Evolutionary conservation across 2,888 invertebrate species (phyloP), one percentile per base, ranked within the genome.

Genomic region (Drosophila macrospina): DNA sequence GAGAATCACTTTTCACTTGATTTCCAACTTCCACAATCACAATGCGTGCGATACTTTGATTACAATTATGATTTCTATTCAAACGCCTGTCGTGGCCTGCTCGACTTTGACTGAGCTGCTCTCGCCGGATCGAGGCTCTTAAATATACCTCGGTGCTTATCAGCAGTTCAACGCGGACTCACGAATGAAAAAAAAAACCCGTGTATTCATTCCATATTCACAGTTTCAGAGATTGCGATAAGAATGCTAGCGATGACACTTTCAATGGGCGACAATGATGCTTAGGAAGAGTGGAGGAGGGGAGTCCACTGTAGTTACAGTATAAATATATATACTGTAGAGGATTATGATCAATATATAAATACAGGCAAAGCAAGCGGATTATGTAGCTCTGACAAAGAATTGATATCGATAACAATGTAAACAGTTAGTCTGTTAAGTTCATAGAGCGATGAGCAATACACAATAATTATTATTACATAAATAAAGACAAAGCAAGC

Each of bases 131-230:
- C 0, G 7, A 10, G 16, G 34, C 20, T 37, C 20, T 77, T 74
- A 67, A 54, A 77, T 77, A 32, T 16, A 41, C 10, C 5, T 20
- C 20, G 7, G 15, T 8, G 44, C 60, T 62, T 71, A 71, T 71
- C 67, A 69, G 24, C 16, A 4, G 28, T 39, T 37, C 32, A 34
- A 10, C 41, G 11, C 32, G 13, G 20, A 39, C 30, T 13, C 52
- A 32, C 39, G 1, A 37, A 13, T 28, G n/a, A 36, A 48, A n/a
- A 51, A 39, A 20, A 45, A 26, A 52, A 26, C 5, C 20, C 30
- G 26, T 4, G 10, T 32, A 7, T 6, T 13, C 6, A 10, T 32
- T 32, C 16, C 15, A 30, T 15, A 11, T 34, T 7, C 20, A 47
- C 5, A 30, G 8, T 6, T 30, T 32, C 16, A 60, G 26, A 15